phyloP scores from a whole-genome alignment of 2,888 invertebrate species.

The Odontothrips loti region DNA sequence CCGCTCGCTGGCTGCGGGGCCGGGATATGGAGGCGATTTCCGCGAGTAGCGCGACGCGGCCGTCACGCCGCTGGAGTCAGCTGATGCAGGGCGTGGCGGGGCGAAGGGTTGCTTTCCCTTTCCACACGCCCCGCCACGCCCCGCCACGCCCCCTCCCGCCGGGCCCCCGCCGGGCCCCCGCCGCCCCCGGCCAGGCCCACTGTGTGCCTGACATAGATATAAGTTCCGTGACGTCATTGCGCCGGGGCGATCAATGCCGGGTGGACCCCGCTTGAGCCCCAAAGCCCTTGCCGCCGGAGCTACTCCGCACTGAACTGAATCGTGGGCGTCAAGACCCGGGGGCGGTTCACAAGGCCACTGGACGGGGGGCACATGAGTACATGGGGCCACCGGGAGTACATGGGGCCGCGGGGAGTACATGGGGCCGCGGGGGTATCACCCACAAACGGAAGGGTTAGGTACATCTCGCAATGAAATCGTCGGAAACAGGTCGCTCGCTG shows the following conservation, averaged over 20 bases:
- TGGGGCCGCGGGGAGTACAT: too few species aligned
- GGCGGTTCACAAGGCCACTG: too few species aligned
- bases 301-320: too few species aligned
- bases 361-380: too few species aligned
- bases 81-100: not conserved
- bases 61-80: not conserved
- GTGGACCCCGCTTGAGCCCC: constrained; percentile 19
- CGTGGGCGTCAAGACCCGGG: too few species aligned
- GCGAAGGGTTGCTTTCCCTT: not conserved
- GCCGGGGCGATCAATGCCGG: constrained; percentile 8
- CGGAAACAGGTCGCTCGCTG: too few species aligned
- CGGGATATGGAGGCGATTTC: not conserved
- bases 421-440: too few species aligned
- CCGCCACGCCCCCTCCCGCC: not conserved
- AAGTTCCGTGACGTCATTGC: constrained; percentile 17
- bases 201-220: not conserved
- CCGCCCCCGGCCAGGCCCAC: not conserved
- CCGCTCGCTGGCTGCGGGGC: not conserved
- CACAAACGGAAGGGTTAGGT: too few species aligned
- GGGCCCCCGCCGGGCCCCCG: not conserved
- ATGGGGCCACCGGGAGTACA: too few species aligned
- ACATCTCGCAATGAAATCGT: too few species aligned
- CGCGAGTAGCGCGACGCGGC: not conserved
- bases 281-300: not conserved
- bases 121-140: not conserved